Conservation (phyloP, 2,797 vertebrate species). For the Epinephelus malabaricus region DNA sequence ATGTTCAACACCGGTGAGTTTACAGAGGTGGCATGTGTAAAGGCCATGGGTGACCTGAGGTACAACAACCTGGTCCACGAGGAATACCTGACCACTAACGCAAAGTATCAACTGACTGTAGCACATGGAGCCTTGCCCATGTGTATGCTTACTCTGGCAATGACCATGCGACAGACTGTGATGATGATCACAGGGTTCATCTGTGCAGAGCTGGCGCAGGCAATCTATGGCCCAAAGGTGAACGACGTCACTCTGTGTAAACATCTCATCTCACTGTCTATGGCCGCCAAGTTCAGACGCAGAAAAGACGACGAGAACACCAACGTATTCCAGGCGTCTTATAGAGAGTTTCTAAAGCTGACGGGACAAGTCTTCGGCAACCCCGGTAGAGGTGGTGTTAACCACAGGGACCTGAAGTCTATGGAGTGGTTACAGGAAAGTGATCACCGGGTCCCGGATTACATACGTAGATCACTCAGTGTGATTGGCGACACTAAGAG, state of each 20-base stretch:
- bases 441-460: fast-evolving
- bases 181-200: slow-evolving; percentile 19
- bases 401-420: background rate
- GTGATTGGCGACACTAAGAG: background rate
- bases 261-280: background rate
- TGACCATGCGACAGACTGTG: slow-evolving; percentile 9
- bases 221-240: background rate
- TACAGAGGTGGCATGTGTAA: slow-evolving; percentile 14
- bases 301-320: background rate
- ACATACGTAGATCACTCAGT: background rate
- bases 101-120: background rate
- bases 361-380: background rate
- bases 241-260: background rate
- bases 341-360: background rate
- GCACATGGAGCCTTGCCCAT: slow-evolving; percentile 5
- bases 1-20: background rate
- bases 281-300: background rate
- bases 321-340: background rate
- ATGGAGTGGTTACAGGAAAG: slow-evolving; percentile 15
- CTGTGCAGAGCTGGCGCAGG: background rate
- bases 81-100: fast-evolving
- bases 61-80: background rate
- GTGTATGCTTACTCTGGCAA: slow-evolving; percentile 24
- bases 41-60: background rate
- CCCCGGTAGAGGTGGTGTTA: background rate